phyloP scores from a whole-genome alignment of 2,797 vertebrate species.

The Anisognathus igniventris region DNA sequence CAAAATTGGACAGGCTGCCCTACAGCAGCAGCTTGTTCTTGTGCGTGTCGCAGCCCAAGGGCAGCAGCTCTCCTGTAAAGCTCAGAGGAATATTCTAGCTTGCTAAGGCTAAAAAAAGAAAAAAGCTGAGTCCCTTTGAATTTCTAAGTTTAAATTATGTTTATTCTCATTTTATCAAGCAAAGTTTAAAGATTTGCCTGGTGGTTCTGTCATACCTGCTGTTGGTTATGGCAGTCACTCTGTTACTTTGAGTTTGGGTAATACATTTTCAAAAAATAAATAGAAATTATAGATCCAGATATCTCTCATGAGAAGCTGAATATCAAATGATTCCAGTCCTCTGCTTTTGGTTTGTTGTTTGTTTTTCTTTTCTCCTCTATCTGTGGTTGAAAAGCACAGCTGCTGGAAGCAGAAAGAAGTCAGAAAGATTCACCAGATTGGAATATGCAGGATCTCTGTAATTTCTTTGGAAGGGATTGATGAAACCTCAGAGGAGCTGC shows the following conservation, averaged over 20 bases:
- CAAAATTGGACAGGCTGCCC: rapidly evolving
- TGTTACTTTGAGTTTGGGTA: too few relatives aligned
- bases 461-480: not conserved
- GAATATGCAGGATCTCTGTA: not conserved
- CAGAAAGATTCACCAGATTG: not conserved
- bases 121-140: not conserved
- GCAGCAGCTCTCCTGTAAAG: not conserved
- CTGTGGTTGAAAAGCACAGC: not conserved
- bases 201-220: rapidly evolving
- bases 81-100: too few relatives aligned
- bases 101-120: not conserved
- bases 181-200: not conserved
- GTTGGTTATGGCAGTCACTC: rapidly evolving
- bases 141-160: not conserved
- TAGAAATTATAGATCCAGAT: not conserved
- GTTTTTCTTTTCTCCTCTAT: rapidly evolving
- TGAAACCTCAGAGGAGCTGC: not conserved
- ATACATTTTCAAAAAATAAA: not conserved
- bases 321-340: not conserved
- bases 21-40: rapidly evolving
- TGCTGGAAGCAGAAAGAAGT: not conserved
- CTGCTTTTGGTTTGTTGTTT: not conserved
- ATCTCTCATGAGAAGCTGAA: not conserved
- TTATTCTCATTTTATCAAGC: not conserved
- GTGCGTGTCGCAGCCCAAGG: rapidly evolving